These are phyloP conservation scores for Cantharis nigra DNA, from an alignment of 2,888 invertebrate species.

Conservation along the genomic window DNA sequence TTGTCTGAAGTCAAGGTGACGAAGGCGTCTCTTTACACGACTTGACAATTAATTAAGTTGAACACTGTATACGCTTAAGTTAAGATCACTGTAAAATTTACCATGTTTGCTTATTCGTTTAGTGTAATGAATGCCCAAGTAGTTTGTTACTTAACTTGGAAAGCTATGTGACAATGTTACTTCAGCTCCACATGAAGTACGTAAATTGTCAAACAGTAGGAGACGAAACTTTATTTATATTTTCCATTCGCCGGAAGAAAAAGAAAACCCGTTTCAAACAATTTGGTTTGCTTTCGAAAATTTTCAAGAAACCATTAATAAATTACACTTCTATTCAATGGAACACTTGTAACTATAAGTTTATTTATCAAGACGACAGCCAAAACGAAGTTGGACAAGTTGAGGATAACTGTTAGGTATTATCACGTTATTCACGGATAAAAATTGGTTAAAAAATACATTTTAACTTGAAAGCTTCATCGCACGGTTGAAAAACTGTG, in stretches of 20 bases:
- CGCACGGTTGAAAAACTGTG: neutral
- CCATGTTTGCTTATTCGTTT: constrained; percentile 16
- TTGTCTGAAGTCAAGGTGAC: constrained; percentile 15
- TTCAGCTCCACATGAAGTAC: neutral
- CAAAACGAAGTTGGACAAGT: neutral
- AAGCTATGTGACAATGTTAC: constrained; percentile 6
- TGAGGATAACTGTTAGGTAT: neutral
- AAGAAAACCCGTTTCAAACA: neutral
- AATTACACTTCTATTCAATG: neutral
- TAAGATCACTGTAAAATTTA: constrained; percentile 23
- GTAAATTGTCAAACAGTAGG: neutral
- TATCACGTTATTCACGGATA: neutral
- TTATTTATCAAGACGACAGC: neutral
- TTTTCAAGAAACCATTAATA: neutral
- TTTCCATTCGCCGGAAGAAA: neutral
- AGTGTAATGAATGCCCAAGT: constrained; percentile 20
- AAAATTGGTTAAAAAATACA: neutral
- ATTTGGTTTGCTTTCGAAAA: neutral
- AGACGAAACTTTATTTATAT: neutral
- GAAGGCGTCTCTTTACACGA: constrained; percentile 16
- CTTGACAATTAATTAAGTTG: constrained; percentile 28
- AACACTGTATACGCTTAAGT: constrained; percentile 22
- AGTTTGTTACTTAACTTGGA: constrained; percentile 13
- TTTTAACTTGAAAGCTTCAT: neutral
- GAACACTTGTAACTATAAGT: neutral